Evolutionary conservation across 1,140 invertebrate genomes (phyloP).

Genomic region (Adelges cooleyi): DNA sequence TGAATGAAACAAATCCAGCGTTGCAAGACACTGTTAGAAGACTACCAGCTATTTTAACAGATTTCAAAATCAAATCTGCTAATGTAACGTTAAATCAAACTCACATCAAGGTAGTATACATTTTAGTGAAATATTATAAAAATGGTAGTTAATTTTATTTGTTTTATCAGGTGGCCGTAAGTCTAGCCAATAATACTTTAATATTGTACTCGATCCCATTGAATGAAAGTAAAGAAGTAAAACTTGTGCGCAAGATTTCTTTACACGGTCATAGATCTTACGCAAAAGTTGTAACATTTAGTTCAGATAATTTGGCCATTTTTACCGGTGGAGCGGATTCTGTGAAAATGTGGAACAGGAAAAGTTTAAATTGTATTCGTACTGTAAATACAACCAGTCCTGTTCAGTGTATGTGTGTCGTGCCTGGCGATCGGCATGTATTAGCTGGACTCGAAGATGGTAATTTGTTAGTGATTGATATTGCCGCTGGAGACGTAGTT

Average conservation of each 20-base stretch:
- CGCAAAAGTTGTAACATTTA: conserved; percentile 74
- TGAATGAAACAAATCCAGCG: conserved; percentile 28
- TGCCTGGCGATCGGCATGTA: conserved; percentile 82
- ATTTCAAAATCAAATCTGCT: conserved; percentile 56
- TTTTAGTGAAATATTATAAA: conserved; percentile 4
- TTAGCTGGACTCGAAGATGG: conserved; percentile 82
- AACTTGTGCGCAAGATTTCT: conserved; percentile 44
- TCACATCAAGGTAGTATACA: neutral
- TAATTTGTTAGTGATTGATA: conserved; percentile 73
- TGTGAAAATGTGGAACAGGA: conserved; percentile 90
- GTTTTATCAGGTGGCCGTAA: conserved; percentile 41
- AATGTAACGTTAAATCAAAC: conserved; percentile 46
- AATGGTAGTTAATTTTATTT: conserved; percentile 26
- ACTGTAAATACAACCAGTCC: conserved; percentile 56
- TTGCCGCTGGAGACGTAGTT: conserved; percentile 63
- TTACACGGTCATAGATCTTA: conserved; percentile 77
- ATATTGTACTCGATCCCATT: conserved; percentile 50
- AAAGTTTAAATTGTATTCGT: conserved; percentile 62
- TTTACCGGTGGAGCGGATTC: conserved; percentile 74
- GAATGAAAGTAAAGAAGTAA: conserved; percentile 43
- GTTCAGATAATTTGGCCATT: conserved; percentile 77
- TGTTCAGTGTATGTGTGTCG: conserved; percentile 65
- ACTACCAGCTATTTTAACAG: conserved; percentile 51
- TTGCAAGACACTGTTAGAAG: conserved; percentile 64
- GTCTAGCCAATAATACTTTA: conserved; percentile 55